A percentile compares a stretch with the other conserved stretches of the same genome.
phyloP scores from a whole-genome alignment of 2,113 vertebrate genomes.

The Meles meles region DNA sequence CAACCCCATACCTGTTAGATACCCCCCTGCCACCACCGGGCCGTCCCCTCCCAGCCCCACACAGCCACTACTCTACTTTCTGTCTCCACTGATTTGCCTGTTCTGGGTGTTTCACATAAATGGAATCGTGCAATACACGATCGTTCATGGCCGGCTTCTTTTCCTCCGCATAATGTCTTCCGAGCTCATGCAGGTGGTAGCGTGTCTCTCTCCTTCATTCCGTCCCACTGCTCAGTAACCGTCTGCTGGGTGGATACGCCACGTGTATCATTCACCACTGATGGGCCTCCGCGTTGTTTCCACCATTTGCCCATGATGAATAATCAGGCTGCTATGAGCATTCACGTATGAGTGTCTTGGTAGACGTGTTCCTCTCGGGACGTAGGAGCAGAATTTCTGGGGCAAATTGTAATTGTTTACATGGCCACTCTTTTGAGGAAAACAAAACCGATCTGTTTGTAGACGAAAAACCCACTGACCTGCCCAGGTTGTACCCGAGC shows the following conservation, averaged over 20 bases:
- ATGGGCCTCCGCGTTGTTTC: background rate
- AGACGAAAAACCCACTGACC: background rate
- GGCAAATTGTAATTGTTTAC: background rate
- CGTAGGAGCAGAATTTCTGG: background rate
- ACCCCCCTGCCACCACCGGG: background rate
- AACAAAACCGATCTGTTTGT: background rate
- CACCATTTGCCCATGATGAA: background rate
- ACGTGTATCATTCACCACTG: background rate
- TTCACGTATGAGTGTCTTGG: accelerated
- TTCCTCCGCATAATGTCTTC: background rate
- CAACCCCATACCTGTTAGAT: background rate
- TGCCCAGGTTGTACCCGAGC: background rate
- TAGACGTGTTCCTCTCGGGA: background rate
- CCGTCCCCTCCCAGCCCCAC: background rate
- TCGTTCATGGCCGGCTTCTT: background rate
- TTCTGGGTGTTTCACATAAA: background rate
- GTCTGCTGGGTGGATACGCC: background rate
- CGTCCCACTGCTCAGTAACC: background rate
- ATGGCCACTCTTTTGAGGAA: background rate
- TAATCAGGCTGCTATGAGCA: background rate
- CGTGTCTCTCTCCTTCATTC: background rate
- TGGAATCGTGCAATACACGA: too few species aligned
- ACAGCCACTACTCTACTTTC: background rate
- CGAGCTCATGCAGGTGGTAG: accelerated
- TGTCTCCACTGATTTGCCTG: too few species aligned